A percentile compares a stretch with the other conserved stretches of the same genome.
Evolutionary conservation across 1,140 invertebrate genomes (phyloP).

Genomic region (Micrasema minimum): DNA sequence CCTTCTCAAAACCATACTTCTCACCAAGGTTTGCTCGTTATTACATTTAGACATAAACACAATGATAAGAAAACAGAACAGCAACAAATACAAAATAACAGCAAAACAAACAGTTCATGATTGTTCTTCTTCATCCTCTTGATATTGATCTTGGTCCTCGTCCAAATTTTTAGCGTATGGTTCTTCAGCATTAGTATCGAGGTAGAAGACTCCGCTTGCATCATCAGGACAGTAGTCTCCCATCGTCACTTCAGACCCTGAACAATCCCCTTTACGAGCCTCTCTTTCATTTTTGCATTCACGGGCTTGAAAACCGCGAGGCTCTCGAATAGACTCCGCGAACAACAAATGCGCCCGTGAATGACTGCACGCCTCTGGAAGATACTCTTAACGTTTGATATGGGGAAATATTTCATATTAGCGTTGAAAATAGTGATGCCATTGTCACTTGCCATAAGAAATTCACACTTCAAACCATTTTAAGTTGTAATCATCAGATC

Average conservation of each 20-base stretch:
- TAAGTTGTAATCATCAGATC: too few species aligned
- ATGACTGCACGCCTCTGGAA: conserved; percentile 79
- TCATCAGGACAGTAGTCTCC: conserved; percentile 68
- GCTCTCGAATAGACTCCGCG: conserved; percentile 73
- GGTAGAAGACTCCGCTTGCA: conserved; percentile 71
- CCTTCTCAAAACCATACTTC: too few species aligned
- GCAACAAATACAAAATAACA: too few species aligned
- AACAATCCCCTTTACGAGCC: conserved; percentile 69
- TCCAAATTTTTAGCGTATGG: conserved; percentile 62
- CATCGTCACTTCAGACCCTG: conserved; percentile 62
- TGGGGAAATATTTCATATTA: too few species aligned
- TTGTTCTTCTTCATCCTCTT: background rate
- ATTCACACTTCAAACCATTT: too few species aligned
- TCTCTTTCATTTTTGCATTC: conserved; percentile 71
- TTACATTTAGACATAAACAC: too few species aligned
- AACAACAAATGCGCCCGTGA: conserved; percentile 75
- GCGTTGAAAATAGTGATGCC: too few species aligned
- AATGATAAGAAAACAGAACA: too few species aligned
- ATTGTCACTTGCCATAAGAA: too few species aligned
- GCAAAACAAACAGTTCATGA: too few species aligned
- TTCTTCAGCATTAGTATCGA: conserved; percentile 68
- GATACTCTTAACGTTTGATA: too few species aligned
- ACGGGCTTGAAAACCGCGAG: conserved; percentile 68
- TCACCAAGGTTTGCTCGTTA: too few species aligned
- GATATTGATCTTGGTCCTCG: background rate